Evolutionary conservation across 2,113 vertebrate genomes (phyloP).

Genomic region (Aptenodytes forsteri): DNA sequence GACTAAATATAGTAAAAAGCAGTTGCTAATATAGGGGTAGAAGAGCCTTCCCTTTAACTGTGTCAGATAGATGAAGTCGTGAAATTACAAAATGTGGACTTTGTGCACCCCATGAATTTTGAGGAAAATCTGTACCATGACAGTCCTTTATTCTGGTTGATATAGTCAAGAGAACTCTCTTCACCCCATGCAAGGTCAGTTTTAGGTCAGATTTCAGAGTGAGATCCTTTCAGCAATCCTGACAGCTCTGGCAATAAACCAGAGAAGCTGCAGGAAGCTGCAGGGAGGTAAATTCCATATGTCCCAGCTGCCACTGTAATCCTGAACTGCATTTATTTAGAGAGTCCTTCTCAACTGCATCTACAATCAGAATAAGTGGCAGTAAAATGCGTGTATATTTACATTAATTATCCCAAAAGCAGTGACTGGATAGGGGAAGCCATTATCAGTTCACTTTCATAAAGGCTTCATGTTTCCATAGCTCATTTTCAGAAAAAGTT

Average conservation of each 20-base stretch:
- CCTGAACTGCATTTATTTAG: background rate
- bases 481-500: background rate
- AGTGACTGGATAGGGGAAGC: background rate
- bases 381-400: background rate
- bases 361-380: background rate
- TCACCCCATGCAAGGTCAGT: rapidly evolving
- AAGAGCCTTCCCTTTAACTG: background rate
- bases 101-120: background rate
- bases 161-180: background rate
- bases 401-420: background rate
- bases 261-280: background rate
- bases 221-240: background rate
- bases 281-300: background rate
- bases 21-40: background rate
- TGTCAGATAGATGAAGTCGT: rapidly evolving
- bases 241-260: background rate
- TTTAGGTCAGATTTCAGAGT: background rate
- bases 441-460: background rate
- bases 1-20: background rate
- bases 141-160: background rate
- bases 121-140: background rate
- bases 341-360: background rate
- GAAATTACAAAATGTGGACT: background rate
- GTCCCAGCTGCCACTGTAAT: background rate
- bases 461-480: background rate